Conservation (phyloP, 2,797 vertebrate species). For the Rhynchonycteris naso region DNA sequence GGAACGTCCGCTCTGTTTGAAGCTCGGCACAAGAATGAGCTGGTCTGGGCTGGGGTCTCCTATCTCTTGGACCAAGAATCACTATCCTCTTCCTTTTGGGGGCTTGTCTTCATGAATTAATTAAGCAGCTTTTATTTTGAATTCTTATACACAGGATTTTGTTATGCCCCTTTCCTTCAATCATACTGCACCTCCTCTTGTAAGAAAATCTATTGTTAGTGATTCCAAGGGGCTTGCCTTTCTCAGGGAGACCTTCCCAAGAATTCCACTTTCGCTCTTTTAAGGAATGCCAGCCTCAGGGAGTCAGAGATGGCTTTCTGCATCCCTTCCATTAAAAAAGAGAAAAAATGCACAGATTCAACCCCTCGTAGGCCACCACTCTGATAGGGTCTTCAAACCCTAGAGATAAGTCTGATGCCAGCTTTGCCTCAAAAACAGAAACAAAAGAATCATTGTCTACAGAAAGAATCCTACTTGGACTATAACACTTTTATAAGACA, state of each 20-base stretch:
- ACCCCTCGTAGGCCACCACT: neutral
- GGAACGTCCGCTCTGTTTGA: neutral
- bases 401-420: neutral
- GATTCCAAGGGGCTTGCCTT: neutral
- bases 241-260: neutral
- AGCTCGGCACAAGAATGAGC: neutral
- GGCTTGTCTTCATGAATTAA: neutral
- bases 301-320: neutral
- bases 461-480: neutral
- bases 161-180: neutral
- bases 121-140: neutral
- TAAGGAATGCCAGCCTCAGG: neutral
- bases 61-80: neutral
- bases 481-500: neutral
- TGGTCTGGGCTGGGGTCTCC: neutral
- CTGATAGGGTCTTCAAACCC: neutral
- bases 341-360: neutral
- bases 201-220: constrained; percentile 7
- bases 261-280: neutral
- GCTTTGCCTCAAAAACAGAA: neutral
- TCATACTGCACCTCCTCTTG: neutral
- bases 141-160: neutral
- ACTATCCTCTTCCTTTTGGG: neutral
- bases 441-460: neutral
- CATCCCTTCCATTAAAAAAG: neutral